These are phyloP conservation scores for Cariama cristata DNA, from an alignment of 2,113 vertebrate species.

Conservation along the genomic window DNA sequence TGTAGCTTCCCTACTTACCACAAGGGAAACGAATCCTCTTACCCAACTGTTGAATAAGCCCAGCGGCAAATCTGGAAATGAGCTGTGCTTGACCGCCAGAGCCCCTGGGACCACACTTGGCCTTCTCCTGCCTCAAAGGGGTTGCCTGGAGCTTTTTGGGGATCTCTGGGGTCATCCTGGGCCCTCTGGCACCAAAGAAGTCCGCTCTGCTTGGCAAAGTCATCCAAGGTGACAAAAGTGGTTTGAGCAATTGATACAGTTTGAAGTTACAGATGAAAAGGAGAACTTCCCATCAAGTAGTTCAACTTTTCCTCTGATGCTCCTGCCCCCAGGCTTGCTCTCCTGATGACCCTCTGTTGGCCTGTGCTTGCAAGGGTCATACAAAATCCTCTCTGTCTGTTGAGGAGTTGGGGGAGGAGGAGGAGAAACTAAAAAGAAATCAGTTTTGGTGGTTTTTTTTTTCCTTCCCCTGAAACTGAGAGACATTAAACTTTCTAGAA, in stretches of 20 bases:
- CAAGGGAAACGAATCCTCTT: conserved; percentile 16
- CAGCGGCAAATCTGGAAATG: neutral
- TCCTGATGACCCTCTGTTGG: neutral
- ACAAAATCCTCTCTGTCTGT: neutral
- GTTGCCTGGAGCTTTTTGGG: neutral
- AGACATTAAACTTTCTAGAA: neutral
- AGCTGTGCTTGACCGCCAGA: accelerated
- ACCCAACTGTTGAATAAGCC: neutral
- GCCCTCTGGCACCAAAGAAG: accelerated
- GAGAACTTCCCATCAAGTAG: neutral
- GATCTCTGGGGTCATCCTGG: neutral
- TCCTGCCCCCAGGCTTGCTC: neutral
- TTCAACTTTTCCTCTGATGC: neutral
- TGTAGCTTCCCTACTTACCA: neutral
- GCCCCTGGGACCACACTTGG: accelerated
- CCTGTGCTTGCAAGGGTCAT: neutral
- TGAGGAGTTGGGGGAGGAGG: neutral
- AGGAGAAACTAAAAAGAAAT: neutral
- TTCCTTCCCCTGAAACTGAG: neutral
- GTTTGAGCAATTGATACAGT: neutral
- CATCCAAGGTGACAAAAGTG: accelerated
- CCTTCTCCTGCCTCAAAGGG: neutral
- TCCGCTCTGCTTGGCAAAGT: neutral
- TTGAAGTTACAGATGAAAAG: neutral
- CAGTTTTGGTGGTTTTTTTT: accelerated